Evolutionary conservation across 53 echinoderm and acorn worm species (phyloP), one percentile per base, ranked within the genome.

Genomic region (Holothuria leucospilota): DNA sequence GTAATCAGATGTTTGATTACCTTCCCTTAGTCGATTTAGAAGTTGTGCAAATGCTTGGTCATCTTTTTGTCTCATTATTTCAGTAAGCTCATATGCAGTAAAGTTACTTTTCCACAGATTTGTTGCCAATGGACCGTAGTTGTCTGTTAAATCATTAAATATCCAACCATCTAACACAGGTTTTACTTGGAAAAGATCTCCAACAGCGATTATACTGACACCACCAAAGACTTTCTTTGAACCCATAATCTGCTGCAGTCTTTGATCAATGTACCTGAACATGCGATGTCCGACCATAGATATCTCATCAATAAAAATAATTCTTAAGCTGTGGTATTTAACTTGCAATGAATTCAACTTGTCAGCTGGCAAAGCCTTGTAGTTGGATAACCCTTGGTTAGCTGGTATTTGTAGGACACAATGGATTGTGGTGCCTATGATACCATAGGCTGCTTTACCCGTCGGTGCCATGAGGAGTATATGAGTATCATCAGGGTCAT

Each of bases 141-240:
- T 64, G 20, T 42, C 15, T 2, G 62, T 60, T 63, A 70, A 51
- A 42, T 46, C 62, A 68, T 71, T 79, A 51, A 88, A 89, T 20
- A 90, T 68, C 90, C 85, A 90, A 13, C 42, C 51, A 61, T 93
- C 77, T 24, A 75, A 41, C 20, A 93, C 87, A 58, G 93, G 93
- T 49, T 93, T 64, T 56, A n/a, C n/a, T 62, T 93, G 93, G 51
- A 93, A 93, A 26, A 93, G 80, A 66, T 93, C 93, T 8, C 93
- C 90, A 90, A 89, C 86, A 77, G 59, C 34, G 3, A 34, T 34
- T 34, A 34, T 34, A 3, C 34, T 34, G 34, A 34, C 34, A 34
- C 34, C 34, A 24, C 88, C 90, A 93, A 93, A 90, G 28, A 80
- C 40, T 13, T 40, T 62, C 20, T 78, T 84, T 23, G 51, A 84